These are phyloP conservation scores for Aquatica leii DNA, from an alignment of 2,888 invertebrate species.

Conservation along the genomic window DNA sequence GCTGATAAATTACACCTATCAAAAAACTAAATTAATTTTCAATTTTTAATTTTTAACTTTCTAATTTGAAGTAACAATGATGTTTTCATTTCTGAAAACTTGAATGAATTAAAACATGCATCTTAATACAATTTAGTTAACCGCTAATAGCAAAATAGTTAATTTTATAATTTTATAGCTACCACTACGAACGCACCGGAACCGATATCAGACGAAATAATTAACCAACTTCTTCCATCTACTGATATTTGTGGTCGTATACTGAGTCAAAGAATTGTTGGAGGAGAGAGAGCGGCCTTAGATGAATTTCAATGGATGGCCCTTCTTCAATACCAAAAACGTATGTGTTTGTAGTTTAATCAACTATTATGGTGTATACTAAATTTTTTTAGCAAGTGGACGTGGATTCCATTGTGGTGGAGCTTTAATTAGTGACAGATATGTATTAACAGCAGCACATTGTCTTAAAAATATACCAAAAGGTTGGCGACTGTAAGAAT, in stretches of 20 bases:
- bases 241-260: constrained; percentile 62
- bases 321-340: constrained; percentile 54
- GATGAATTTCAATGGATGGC: constrained; percentile 76
- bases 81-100: too few species aligned
- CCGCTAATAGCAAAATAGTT: too few species aligned
- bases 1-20: too few species aligned
- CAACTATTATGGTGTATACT: constrained; percentile 48
- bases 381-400: constrained; percentile 63
- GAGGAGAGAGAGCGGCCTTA: constrained; percentile 68
- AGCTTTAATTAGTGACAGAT: constrained; percentile 71
- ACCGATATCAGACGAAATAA: background rate
- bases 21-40: too few species aligned
- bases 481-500: constrained; percentile 68
- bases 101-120: too few species aligned
- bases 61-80: too few species aligned
- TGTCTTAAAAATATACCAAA: constrained; percentile 74
- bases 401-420: constrained; percentile 77
- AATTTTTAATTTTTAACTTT: too few species aligned
- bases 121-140: too few species aligned
- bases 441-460: constrained; percentile 79
- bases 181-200: too few species aligned
- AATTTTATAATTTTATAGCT: too few species aligned
- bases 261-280: constrained; percentile 66
- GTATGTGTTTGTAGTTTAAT: constrained; percentile 57
- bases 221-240: constrained; percentile 48